phyloP scores from a whole-genome alignment of 64 coral and sea anemone species.

The Porites lutea region DNA sequence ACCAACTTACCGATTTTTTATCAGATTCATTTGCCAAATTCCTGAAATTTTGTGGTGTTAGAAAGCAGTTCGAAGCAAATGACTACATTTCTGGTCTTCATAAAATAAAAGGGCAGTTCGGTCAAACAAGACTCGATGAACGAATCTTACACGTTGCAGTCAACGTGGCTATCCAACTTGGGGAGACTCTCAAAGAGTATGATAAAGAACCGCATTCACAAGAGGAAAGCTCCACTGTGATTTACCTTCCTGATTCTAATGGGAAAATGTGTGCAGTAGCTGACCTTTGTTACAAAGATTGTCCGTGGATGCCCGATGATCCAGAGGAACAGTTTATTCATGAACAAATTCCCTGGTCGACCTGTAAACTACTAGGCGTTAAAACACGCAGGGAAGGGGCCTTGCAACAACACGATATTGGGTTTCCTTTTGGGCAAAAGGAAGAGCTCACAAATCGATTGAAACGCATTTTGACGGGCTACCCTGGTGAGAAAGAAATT shows the following conservation, averaged over 20 bases:
- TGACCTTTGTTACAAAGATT: constrained; percentile 65
- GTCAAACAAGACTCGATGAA: constrained; percentile 15
- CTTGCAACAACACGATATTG: neutral
- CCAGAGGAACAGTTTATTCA: neutral
- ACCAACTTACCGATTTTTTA: constrained; percentile 4
- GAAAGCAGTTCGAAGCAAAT: constrained; percentile 26
- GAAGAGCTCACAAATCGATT: neutral
- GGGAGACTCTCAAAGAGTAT: neutral
- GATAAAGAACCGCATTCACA: no score
- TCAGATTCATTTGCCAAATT: constrained; percentile 14
- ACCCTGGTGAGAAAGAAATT: constrained; percentile 64
- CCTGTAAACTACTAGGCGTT: constrained; percentile 28
- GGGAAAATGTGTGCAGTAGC: constrained; percentile 17
- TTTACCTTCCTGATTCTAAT: constrained; percentile 60
- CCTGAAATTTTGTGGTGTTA: constrained; percentile 55
- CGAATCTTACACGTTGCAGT: constrained; percentile 12
- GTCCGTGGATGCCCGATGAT: constrained; percentile 35
- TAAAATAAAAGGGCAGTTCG: neutral
- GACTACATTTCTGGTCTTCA: constrained; percentile 45
- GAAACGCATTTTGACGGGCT: neutral
- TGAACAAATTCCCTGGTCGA: neutral
- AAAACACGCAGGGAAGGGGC: constrained; percentile 64
- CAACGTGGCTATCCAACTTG: constrained; percentile 14
- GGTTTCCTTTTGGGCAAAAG: neutral
- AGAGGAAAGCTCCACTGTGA: neutral